Evolutionary conservation across 2,888 invertebrate genomes (phyloP).

Genomic region (Athalia cordata): DNA sequence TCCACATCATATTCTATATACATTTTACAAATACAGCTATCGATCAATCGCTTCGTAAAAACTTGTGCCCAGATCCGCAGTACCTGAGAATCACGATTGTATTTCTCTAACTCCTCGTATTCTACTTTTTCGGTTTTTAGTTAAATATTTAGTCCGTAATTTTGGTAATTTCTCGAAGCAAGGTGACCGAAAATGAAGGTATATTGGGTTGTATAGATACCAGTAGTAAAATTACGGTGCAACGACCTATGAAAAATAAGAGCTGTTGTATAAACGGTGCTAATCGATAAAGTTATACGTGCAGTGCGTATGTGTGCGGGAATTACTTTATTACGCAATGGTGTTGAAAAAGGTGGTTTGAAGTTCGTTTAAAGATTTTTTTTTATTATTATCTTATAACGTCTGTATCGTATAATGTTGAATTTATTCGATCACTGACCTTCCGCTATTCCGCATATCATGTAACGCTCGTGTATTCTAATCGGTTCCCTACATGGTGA

Average conservation of each 20-base stretch:
- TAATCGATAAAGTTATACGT: conserved; percentile 4
- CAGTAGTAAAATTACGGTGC: neutral
- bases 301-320: neutral
- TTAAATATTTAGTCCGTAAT: neutral
- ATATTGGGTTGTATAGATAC: no score
- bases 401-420: neutral
- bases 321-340: neutral
- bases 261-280: neutral
- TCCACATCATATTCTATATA: neutral
- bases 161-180: no score
- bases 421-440: conserved; percentile 31
- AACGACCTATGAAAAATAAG: neutral
- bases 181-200: no score
- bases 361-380: no score
- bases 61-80: neutral
- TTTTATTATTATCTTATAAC: no score
- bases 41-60: neutral
- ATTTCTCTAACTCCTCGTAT: neutral
- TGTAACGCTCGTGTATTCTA: neutral
- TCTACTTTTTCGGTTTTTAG: neutral
- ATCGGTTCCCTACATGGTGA: conserved; percentile 20
- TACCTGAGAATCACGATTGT: neutral
- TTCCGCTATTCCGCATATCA: neutral
- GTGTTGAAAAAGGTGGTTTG: neutral
- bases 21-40: neutral